Percentiles rank a stretch among this genome's conserved stretches.
These are phyloP conservation scores for Drosophila miranda DNA, from an alignment of 1,140 invertebrate species.

Conservation along the genomic window DNA sequence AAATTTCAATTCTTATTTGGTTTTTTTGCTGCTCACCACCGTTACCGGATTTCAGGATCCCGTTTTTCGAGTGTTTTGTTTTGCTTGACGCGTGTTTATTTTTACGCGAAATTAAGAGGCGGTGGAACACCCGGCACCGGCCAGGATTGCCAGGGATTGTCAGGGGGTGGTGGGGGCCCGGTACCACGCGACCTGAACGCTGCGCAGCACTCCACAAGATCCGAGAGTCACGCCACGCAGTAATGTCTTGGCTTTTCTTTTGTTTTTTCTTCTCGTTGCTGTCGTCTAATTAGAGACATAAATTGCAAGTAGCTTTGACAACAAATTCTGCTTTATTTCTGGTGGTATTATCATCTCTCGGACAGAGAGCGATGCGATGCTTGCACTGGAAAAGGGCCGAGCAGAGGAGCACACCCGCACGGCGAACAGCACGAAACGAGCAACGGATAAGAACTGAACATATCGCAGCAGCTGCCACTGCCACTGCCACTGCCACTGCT, in stretches of 20 bases:
- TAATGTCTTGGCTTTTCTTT: conserved; percentile 20
- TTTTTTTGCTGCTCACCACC: conserved; percentile 35
- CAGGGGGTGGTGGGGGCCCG: conserved; percentile 9
- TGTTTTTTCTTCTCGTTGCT: background rate
- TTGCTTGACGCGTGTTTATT: conserved; percentile 38
- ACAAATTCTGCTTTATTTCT: conserved; percentile 2
- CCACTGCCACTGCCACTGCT: background rate
- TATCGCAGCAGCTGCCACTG: conserved; percentile 16
- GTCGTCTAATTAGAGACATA: conserved; percentile 42
- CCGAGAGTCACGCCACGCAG: conserved; percentile 48
- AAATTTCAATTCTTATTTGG: conserved; percentile 72
- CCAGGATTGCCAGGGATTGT: background rate
- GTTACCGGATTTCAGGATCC: conserved; percentile 21
- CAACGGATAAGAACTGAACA: conserved; percentile 52
- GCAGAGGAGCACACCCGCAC: conserved; percentile 34
- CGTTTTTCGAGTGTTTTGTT: conserved; percentile 43
- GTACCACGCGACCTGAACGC: conserved; percentile 36
- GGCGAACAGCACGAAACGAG: conserved; percentile 51
- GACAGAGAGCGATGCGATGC: conserved; percentile 1
- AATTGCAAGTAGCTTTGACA: conserved; percentile 34
- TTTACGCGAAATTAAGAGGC: conserved; percentile 10
- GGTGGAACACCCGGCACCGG: conserved; percentile 14
- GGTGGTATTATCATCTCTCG: background rate
- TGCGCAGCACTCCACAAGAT: conserved; percentile 32
- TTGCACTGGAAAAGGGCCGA: background rate